Base-by-base conservation (phyloP, 2,888 invertebrate genomes). In the Nysson spinosus region DNA sequence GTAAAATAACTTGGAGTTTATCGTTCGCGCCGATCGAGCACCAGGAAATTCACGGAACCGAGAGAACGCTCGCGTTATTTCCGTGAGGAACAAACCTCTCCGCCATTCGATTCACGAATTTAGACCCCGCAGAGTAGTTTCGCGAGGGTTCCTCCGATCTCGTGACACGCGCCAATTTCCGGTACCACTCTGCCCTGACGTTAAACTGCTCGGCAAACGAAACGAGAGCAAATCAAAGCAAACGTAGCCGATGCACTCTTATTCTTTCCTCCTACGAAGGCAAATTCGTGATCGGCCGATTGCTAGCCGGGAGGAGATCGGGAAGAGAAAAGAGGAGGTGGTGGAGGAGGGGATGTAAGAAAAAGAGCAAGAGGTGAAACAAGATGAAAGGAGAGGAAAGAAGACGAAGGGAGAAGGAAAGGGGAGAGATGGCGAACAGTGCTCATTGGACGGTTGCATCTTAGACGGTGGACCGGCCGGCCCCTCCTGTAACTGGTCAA, bases 401-500 rank as follows among this genome's bases (percentile, higher is more conserved):
- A 19, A 51, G 52, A 44, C 47, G 40, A 19, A 39, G 35, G 51
- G 43, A 47, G 51, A 56, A 50, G 54, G 64, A 71, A 68, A 71
- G 66, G 70, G 69, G 63, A 74, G 68, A 74, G 77, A 74, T 74
- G 71, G 60, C 68, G 71, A 75, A 74, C 69, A 69, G 73, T 75
- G 80, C 77, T 77, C 80, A 84, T 84, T 84, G 83, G 84, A 80
- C 72, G 77, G 79, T 74, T 76, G 69, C 74, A 79, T 80, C 75
- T 78, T 72, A 72, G 72, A 76, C 78, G 67, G 69, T 57, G 74
- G 80, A 76, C 71, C 80, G 67, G 75, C 71, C 80, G 67, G 81
- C 79, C 80, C 71, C 79, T 78, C 75, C 81, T 81, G 81, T 84
- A 84, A 84, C 84, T 84, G 84, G 84, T 80, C n/a, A n/a, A n/a